phyloP scores from a whole-genome alignment of 2,113 vertebrate genomes.

The Callaeas wilsoni region DNA sequence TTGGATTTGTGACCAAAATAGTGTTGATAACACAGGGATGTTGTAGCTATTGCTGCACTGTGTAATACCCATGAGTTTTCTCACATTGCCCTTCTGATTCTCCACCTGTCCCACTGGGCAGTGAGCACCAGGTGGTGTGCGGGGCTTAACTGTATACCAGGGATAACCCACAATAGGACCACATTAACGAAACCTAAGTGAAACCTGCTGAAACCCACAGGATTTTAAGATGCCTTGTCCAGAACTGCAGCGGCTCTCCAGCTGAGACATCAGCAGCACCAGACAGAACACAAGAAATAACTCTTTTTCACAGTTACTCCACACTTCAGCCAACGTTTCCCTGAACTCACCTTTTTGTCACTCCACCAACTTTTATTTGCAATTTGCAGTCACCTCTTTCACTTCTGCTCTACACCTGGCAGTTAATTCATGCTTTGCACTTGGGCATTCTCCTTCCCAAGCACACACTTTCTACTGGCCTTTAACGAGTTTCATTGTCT shows the following conservation, averaged over 20 bases:
- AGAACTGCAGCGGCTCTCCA: not conserved
- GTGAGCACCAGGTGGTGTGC: not conserved
- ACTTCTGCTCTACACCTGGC: not conserved
- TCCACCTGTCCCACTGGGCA: not conserved
- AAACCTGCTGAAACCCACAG: not conserved
- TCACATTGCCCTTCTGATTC: not conserved
- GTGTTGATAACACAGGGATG: not conserved
- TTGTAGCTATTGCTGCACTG: not conserved
- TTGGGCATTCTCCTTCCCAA: not conserved
- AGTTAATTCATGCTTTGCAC: not conserved
- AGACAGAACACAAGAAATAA: not conserved
- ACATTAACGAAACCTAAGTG: not conserved
- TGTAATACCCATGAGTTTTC: not conserved
- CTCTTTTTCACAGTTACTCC: not conserved
- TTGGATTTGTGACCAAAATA: not conserved
- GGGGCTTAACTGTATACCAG: not conserved
- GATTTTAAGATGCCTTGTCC: not conserved
- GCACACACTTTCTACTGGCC: not conserved
- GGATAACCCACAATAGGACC: not conserved
- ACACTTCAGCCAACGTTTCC: not conserved
- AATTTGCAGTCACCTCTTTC: not conserved
- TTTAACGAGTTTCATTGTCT: not conserved
- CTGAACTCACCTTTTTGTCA: accelerated
- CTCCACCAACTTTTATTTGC: not conserved
- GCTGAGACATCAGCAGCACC: not conserved